Conservation (phyloP, 2,113 vertebrate species). For the Cyanistes caeruleus region DNA sequence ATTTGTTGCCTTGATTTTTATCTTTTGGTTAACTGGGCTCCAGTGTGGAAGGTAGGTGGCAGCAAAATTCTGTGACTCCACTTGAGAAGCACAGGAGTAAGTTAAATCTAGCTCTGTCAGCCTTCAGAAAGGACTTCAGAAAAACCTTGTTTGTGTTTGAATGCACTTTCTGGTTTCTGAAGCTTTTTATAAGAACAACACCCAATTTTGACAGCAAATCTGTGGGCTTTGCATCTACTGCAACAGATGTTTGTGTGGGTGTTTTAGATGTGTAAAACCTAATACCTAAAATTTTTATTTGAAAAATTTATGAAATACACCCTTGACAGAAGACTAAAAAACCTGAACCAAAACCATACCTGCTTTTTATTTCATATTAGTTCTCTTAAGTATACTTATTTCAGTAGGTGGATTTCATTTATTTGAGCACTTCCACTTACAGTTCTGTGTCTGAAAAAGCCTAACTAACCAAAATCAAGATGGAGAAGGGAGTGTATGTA, state of each 20-base stretch:
- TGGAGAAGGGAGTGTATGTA: neutral
- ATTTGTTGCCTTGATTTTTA: neutral
- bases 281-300: neutral
- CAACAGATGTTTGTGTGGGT: neutral
- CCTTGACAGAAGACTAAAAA: neutral
- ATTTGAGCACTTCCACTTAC: neutral
- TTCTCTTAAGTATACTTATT: neutral
- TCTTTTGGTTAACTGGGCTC: neutral
- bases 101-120: neutral
- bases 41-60: constrained; percentile 7
- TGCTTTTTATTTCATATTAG: neutral
- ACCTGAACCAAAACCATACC: neutral
- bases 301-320: neutral
- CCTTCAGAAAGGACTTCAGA: neutral
- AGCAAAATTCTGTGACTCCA: neutral
- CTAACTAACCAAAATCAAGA: neutral
- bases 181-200: neutral
- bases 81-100: neutral
- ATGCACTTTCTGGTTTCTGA: neutral
- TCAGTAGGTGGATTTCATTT: neutral
- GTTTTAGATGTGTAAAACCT: neutral
- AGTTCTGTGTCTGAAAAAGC: neutral
- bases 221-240: neutral
- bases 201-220: no score
- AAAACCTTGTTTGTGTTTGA: fast-evolving